Base-by-base conservation (phyloP, 1,140 invertebrate species). In the Pseudachorutes palmiensis region DNA sequence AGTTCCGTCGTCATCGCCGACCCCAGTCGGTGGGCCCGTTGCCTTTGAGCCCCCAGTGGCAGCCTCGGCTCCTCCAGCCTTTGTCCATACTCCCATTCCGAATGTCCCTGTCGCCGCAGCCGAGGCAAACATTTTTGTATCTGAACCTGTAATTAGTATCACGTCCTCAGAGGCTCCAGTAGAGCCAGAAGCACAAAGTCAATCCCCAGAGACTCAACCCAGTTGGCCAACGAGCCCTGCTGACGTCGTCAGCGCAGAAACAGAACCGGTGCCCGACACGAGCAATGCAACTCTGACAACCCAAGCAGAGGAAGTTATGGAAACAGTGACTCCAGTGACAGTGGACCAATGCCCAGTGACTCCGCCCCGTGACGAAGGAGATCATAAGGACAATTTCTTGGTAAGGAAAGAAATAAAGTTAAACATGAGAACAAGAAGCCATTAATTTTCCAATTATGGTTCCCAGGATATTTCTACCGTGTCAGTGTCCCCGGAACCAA, bases 401-500 rank as follows among this genome's bases (percentile, higher is more conserved):
- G n/a, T n/a, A n/a, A n/a, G n/a, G n/a, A n/a, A n/a, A n/a, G n/a
- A n/a, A n/a, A n/a, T n/a, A n/a, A n/a, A n/a, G n/a, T n/a, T n/a
- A n/a, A n/a, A n/a, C n/a, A n/a, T n/a, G n/a, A n/a, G n/a, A n/a
- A n/a, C n/a, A n/a, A n/a, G n/a, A n/a, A n/a, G n/a, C n/a, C n/a
- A n/a, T n/a, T n/a, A n/a, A n/a, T n/a, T n/a, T n/a, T n/a, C 36
- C 19, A 9, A 45, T 45, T 45, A 12, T 19, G 36, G 9, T 45
- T 12, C 9, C 9, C 30, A 72, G 70, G 70, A 72, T 60, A 45
- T 60, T 14, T 65, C 61, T 31, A 30, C 66, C 36, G 58, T 61
- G 24, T 72, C 70, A 24, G 67, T 72, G 33, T 72, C 70, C 32
- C 67, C 70, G 2, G 65, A 60, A 30, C 67, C 70, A 2, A 66